phyloP scores from a whole-genome alignment of 2,113 vertebrate species.

The Perca schrenkii region DNA sequence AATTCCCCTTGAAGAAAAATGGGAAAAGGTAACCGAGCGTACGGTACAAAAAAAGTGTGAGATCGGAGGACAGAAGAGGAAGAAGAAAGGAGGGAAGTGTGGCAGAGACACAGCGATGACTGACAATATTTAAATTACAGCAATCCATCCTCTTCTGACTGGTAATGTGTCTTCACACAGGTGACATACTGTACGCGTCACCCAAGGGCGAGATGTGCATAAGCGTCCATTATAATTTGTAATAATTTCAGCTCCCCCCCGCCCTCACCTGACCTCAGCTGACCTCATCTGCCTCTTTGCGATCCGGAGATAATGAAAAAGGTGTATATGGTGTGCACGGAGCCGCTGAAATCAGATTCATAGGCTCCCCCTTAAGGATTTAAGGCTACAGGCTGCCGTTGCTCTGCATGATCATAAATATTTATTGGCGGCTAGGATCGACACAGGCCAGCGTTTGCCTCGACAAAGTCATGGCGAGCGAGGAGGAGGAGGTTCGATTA shows the following conservation, averaged over 20 bases:
- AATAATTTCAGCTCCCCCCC: not conserved
- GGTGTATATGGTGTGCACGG: not conserved
- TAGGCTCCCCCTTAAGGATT: not conserved
- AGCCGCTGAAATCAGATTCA: slow-evolving; percentile 28
- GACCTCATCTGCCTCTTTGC: not conserved
- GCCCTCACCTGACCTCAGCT: not conserved
- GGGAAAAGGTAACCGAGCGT: not conserved
- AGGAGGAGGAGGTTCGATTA: not conserved
- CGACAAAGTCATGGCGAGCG: slow-evolving; percentile 16
- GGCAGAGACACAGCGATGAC: not conserved
- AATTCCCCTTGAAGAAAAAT: not conserved
- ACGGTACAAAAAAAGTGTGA: no score
- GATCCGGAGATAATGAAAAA: slow-evolving; percentile 40
- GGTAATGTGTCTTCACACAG: not conserved
- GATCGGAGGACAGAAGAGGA: not conserved
- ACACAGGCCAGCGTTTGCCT: not conserved
- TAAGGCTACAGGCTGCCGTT: not conserved
- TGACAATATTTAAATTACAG: slow-evolving; percentile 21
- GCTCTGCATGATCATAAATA: slow-evolving; percentile 29
- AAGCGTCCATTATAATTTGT: slow-evolving; percentile 21
- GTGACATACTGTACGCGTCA: slow-evolving; percentile 2
- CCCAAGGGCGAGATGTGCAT: slow-evolving; percentile 21
- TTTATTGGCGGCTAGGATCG: not conserved
- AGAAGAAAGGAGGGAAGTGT: not conserved
- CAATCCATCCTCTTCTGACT: slow-evolving; percentile 17